These are phyloP conservation scores for Anthophora plumipes DNA, from an alignment of 2,888 invertebrate species.

Conservation along the genomic window DNA sequence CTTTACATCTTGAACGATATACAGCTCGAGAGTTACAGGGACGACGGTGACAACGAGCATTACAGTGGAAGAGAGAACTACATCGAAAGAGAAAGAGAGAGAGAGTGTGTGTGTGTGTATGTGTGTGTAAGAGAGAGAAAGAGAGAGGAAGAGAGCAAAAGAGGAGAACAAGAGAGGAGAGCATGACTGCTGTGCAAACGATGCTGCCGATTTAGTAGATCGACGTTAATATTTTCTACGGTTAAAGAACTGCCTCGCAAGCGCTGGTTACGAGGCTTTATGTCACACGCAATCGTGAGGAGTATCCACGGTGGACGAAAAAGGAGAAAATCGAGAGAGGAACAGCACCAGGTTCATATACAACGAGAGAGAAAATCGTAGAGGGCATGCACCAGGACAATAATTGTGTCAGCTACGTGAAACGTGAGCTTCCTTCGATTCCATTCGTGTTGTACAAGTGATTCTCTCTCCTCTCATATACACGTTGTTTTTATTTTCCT, in stretches of 20 bases:
- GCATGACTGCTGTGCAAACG: conserved; percentile 11
- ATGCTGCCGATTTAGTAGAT: conserved; percentile 7
- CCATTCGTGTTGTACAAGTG: conserved; percentile 25
- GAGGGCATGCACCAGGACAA: conserved; percentile 33
- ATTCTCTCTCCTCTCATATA: neutral
- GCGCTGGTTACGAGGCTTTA: conserved; percentile 10
- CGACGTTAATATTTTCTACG: conserved; percentile 4
- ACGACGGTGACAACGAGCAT: neutral
- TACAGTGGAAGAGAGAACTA: neutral
- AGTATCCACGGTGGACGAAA: conserved; percentile 41
- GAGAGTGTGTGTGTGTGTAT: neutral
- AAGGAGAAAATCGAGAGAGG: conserved; percentile 29
- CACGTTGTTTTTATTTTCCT: too few species aligned
- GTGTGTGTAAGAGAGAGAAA: neutral
- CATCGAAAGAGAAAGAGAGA: neutral
- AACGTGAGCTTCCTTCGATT: conserved; percentile 54
- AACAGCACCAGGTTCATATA: neutral
- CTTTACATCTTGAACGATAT: neutral
- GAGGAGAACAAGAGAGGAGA: neutral
- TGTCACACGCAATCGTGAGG: conserved; percentile 40
- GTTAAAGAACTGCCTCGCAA: neutral
- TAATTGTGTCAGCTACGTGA: conserved; percentile 30
- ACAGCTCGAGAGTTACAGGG: neutral
- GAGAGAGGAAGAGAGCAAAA: neutral
- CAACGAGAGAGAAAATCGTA: neutral